Base-by-base conservation (phyloP, 2,113 vertebrate genomes). In the Larimichthys polyactis region DNA sequence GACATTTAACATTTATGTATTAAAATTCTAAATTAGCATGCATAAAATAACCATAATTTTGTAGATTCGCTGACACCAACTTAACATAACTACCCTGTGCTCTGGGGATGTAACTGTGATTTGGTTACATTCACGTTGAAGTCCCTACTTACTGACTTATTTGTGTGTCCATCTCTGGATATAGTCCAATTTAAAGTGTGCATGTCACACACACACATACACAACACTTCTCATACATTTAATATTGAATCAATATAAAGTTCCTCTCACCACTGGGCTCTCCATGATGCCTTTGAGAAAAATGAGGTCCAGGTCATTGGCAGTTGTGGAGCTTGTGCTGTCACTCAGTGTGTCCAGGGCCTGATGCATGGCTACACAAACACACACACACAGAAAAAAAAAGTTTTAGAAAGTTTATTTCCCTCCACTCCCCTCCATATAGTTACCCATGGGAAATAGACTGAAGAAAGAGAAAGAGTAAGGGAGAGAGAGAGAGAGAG, bases 241-340 rank as follows among this genome's bases (percentile, higher is more conserved):
- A n/a, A 40, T 86, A 94, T 87, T 44, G 89, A 94, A 94, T n/a
- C 36, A 90, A 90, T 82, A 91, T 75, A 29, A 52, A 84, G 68
- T 15, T 27, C 24, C 24, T 77, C 96, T 96, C 72, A 99, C 97
- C 92, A 97, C 96, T 43, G 97, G 97, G 88, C 98, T 99, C 93
- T 98, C 97, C 98, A 99, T 98, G 94, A 99, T 97, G 90, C 97
- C 97, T 14, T 97, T 96, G 55, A 98, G 96, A 94, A 98, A 98
- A 94, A 98, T 97, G 86, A 98, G 95, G 85, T 98, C 97, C 87
- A 98, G 93, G 91, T 98, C 97, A 0, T 97, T 97, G 20, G 97
- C 97, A 0, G 96, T 97, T 0, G 97, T 96, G 81, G 97, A 92
- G 79, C 94, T 96, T n/a, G 97, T 96, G 87, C 97, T 95, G 91